Evolutionary conservation across 64 coral and sea anemone genomes (phyloP).

Genomic region (Actinia tenebrosa): DNA sequence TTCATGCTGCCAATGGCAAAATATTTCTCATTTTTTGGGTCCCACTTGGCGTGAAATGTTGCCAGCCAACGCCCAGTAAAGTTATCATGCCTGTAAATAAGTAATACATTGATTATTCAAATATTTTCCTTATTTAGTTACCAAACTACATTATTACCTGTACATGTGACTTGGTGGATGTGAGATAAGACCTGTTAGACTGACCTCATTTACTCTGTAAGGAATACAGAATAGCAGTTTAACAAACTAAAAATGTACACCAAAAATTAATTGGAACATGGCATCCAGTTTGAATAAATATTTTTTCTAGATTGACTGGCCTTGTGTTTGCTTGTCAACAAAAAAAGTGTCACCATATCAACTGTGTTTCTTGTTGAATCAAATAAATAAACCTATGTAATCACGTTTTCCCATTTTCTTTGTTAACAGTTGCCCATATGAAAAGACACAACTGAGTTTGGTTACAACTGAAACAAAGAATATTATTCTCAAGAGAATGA

Average conservation of each 20-base stretch:
- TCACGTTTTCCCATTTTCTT: too few species aligned
- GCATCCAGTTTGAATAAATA: too few species aligned
- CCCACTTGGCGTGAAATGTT: conserved; percentile 80
- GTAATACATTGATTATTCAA: not conserved
- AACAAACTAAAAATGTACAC: not conserved
- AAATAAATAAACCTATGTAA: too few species aligned
- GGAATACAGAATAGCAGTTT: not conserved
- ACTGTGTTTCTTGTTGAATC: too few species aligned
- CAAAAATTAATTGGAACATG: too few species aligned
- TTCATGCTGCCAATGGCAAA: conserved; percentile 86
- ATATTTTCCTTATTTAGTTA: not conserved
- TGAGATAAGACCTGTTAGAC: not conserved
- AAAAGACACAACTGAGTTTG: not conserved
- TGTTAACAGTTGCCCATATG: not conserved
- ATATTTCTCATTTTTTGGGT: conserved; percentile 72
- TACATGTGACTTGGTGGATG: not conserved
- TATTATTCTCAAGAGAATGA: not conserved
- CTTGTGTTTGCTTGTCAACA: too few species aligned
- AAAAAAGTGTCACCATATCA: too few species aligned
- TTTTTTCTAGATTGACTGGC: too few species aligned
- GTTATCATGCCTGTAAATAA: conserved; percentile 76
- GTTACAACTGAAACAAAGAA: not conserved
- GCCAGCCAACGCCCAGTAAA: conserved; percentile 80
- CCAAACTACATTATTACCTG: not conserved
- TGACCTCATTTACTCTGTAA: not conserved